These are phyloP conservation scores for Xiphydria camelus DNA, from an alignment of 2,888 invertebrate species.

Conservation along the genomic window DNA sequence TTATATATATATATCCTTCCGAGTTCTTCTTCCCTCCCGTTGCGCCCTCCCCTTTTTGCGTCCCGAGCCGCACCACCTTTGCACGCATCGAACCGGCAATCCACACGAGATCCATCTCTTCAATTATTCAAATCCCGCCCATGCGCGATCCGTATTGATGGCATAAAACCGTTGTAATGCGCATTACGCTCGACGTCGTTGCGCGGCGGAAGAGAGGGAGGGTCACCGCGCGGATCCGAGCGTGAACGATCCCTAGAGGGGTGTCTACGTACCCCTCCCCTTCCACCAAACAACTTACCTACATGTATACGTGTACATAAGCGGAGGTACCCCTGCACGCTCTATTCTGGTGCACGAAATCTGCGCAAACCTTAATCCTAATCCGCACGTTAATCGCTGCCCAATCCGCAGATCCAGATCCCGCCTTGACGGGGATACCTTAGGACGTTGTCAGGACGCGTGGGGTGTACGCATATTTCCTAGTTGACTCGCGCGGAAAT, in stretches of 20 bases:
- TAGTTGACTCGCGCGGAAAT: no score
- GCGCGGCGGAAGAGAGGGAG: neutral
- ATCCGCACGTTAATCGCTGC: conserved; percentile 55
- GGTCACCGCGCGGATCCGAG: conserved; percentile 35
- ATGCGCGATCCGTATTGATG: conserved; percentile 45
- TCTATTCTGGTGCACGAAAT: conserved; percentile 33
- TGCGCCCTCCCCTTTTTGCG: no score
- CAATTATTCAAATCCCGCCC: conserved; percentile 49
- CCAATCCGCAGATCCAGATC: conserved; percentile 38
- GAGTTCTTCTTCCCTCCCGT: no score
- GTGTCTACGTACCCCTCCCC: neutral
- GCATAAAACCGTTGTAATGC: conserved; percentile 54
- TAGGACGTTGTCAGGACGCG: no score
- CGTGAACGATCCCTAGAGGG: conserved; percentile 25
- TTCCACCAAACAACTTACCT: neutral
- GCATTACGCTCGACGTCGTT: conserved; percentile 27
- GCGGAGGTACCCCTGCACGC: conserved; percentile 23
- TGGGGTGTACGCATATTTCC: no score
- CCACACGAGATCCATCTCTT: no score
- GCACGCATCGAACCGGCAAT: no score
- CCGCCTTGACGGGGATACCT: no score
- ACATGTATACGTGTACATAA: no score
- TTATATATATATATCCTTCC: no score
- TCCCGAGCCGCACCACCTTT: no score
- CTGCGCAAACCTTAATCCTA: conserved; percentile 50